phyloP scores from a whole-genome alignment of 2,888 invertebrate species.

The Ichneumoninae sp. region DNA sequence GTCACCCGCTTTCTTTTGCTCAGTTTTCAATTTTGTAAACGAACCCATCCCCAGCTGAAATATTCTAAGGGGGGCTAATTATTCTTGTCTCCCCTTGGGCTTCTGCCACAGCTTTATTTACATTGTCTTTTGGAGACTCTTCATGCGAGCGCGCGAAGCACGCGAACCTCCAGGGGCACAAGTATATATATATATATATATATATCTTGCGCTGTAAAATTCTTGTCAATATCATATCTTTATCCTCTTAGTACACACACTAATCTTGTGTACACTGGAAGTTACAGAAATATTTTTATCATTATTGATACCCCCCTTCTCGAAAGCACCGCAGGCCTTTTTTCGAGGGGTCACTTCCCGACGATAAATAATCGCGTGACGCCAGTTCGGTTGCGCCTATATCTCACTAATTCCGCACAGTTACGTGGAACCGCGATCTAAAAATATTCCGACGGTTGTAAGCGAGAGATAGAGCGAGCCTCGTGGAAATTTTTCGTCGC shows the following conservation, averaged over 20 bases:
- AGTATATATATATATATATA: neutral
- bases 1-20: no score
- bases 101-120: no score
- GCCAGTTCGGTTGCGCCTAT: constrained; percentile 35
- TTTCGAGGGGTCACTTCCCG: constrained; percentile 7
- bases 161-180: no score
- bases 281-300: neutral
- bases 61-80: no score
- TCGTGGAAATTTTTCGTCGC: constrained; percentile 6
- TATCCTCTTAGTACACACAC: neutral
- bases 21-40: no score
- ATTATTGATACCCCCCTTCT: neutral
- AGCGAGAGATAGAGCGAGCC: neutral
- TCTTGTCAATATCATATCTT: neutral
- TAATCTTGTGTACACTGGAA: neutral
- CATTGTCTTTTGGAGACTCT: no score
- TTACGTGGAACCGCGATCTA: constrained; percentile 5
- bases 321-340: neutral
- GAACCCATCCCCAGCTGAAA: no score
- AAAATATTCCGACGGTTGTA: constrained; percentile 34
- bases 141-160: no score
- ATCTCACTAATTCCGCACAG: neutral
- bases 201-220: neutral
- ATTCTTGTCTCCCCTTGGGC: no score
- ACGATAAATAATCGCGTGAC: constrained; percentile 23